Conservation (phyloP, 2,888 invertebrate species). For the Drosophila sordidula region DNA sequence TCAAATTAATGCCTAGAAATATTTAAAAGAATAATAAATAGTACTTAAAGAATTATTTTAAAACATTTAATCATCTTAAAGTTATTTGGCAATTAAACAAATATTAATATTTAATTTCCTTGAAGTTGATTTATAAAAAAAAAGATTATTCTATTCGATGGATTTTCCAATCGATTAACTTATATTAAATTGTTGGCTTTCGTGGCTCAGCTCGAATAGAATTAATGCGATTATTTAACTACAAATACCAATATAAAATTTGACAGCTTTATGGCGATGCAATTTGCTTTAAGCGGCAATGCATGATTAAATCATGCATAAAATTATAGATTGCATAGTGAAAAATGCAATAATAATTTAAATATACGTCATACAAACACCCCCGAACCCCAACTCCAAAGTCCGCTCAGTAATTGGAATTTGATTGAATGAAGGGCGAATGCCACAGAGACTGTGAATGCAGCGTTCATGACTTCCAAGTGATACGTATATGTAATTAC, state of each 20-base stretch:
- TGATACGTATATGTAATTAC: not conserved
- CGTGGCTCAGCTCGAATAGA: not conserved
- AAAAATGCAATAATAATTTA: not conserved
- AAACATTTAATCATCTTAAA: too few relatives aligned
- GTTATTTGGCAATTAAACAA: not conserved
- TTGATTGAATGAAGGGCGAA: conserved; percentile 6
- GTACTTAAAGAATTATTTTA: too few relatives aligned
- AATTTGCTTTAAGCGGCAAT: conserved; percentile 4
- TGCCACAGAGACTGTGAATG: not conserved
- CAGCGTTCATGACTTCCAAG: not conserved
- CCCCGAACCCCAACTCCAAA: not conserved
- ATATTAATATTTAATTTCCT: not conserved
- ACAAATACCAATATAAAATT: conserved; percentile 3
- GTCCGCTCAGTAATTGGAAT: conserved; percentile 3
- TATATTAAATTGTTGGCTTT: not conserved
- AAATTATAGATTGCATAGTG: not conserved
- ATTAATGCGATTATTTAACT: conserved; percentile 1
- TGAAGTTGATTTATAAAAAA: not conserved
- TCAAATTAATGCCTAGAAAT: not conserved
- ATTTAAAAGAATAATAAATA: not conserved
- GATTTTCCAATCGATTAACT: conserved; percentile 5
- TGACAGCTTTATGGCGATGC: conserved; percentile 1
- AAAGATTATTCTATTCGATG: not conserved
- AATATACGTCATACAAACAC: not conserved
- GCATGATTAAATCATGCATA: conserved; percentile 1